Conservation (phyloP, 1,140 invertebrate species). For the Daktulosphaira vitifoliae region DNA sequence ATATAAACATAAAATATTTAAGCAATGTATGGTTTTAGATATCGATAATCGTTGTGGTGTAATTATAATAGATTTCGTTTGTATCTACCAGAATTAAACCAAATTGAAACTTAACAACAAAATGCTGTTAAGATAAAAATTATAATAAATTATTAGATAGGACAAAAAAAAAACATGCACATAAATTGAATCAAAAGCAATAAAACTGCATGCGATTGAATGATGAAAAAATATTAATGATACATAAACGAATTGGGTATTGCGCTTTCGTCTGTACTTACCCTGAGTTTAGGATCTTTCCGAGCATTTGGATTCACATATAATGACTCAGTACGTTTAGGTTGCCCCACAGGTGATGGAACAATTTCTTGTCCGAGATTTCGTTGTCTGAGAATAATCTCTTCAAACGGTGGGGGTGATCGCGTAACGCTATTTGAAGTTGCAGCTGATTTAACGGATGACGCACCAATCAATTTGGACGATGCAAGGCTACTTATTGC, state of each 20-base stretch:
- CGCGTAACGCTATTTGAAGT: conserved; percentile 39
- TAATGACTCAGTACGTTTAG: conserved; percentile 75
- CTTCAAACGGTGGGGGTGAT: conserved; percentile 59
- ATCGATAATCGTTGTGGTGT: too few relatives aligned
- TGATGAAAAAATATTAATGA: too few relatives aligned
- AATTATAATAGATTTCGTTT: too few relatives aligned
- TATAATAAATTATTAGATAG: too few relatives aligned
- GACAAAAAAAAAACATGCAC: too few relatives aligned
- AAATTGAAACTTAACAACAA: too few relatives aligned
- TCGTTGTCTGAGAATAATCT: conserved; percentile 65
- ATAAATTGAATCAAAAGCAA: too few relatives aligned
- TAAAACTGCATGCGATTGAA: too few relatives aligned
- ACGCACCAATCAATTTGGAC: conserved; percentile 46
- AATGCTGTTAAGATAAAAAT: too few relatives aligned
- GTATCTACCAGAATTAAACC: too few relatives aligned
- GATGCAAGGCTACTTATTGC: conserved; percentile 39
- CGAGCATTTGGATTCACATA: conserved; percentile 36
- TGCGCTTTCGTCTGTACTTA: conserved; percentile 29
- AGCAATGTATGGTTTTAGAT: too few relatives aligned
- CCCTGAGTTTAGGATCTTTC: conserved; percentile 38
- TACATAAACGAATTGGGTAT: background rate
- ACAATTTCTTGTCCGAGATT: conserved; percentile 77
- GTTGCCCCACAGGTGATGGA: conserved; percentile 61
- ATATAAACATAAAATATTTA: too few relatives aligned
- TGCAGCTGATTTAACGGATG: conserved; percentile 40